These are phyloP conservation scores for Papilio polyxenes DNA, from an alignment of 1,140 invertebrate genomes.

Conservation along the genomic window DNA sequence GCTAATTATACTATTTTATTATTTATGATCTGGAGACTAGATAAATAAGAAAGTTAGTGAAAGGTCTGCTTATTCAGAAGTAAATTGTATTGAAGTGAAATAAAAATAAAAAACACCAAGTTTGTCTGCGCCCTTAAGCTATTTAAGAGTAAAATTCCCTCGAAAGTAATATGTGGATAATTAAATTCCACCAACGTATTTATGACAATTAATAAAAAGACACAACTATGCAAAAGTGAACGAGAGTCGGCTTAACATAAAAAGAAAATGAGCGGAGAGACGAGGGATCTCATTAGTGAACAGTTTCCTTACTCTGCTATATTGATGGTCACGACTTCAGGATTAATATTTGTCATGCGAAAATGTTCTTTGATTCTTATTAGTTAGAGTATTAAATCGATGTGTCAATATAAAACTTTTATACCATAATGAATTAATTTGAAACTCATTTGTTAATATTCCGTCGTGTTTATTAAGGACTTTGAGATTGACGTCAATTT, in stretches of 20 bases:
- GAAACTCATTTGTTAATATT: constrained; percentile 13
- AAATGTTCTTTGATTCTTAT: not conserved
- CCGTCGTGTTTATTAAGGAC: not conserved
- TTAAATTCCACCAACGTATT: constrained; percentile 16
- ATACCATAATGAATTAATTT: constrained; percentile 21
- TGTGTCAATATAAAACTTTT: not conserved
- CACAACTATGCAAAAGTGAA: constrained; percentile 29
- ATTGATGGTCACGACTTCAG: constrained; percentile 25
- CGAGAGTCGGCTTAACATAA: constrained; percentile 28
- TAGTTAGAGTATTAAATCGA: not conserved
- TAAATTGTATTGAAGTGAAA: not conserved
- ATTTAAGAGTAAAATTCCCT: constrained; percentile 11
- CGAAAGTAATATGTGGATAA: constrained; percentile 20
- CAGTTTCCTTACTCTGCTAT: constrained; percentile 36
- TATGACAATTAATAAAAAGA: constrained; percentile 31
- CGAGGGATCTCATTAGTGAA: constrained; percentile 38
- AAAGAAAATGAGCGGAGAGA: constrained; percentile 28
- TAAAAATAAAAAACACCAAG: not conserved
- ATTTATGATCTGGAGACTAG: not conserved
- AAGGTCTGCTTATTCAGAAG: not conserved
- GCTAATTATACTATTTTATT: too few relatives aligned
- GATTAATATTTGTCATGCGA: not conserved
- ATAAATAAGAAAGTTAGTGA: not conserved
- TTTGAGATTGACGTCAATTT: not conserved
- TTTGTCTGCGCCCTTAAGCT: constrained; percentile 24